phyloP scores from a whole-genome alignment of 2,888 invertebrate species.

The Entomobrya proxima region DNA sequence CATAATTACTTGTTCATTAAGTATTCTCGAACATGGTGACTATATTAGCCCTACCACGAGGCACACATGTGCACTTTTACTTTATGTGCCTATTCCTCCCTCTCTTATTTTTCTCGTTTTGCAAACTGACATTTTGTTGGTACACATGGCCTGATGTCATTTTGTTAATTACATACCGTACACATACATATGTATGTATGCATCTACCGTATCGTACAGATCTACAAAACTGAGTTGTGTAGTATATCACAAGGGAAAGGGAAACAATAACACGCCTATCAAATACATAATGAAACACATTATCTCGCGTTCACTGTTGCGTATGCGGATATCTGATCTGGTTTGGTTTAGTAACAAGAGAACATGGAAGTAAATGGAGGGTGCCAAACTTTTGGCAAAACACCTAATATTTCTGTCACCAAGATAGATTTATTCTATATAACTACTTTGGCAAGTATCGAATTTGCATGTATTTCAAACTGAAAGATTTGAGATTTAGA shows the following conservation, averaged over 20 bases:
- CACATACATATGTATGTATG: neutral
- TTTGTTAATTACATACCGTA: slow-evolving; percentile 30
- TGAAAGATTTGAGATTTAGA: neutral
- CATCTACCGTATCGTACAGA: neutral
- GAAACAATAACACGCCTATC: slow-evolving; percentile 28
- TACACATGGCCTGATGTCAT: neutral
- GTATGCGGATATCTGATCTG: slow-evolving; percentile 47
- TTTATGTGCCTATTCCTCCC: neutral
- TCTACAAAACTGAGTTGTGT: neutral
- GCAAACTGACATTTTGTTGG: slow-evolving; percentile 32
- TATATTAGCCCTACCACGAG: neutral
- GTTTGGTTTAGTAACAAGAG: slow-evolving; percentile 57
- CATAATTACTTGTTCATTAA: slow-evolving; percentile 44
- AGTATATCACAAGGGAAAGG: neutral
- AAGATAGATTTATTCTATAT: slow-evolving; percentile 58
- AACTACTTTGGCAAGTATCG: slow-evolving; percentile 48
- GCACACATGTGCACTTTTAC: neutral
- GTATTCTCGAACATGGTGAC: neutral
- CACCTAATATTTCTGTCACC: slow-evolving; percentile 62
- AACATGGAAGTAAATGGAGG: slow-evolving; percentile 61
- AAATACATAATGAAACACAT: slow-evolving; percentile 23
- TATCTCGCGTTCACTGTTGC: neutral
- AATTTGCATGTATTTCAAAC: neutral
- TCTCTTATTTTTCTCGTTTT: neutral
- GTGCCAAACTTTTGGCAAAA: slow-evolving; percentile 56